Conservation (phyloP, 2,888 invertebrate species). For the Volucella zonaria region DNA sequence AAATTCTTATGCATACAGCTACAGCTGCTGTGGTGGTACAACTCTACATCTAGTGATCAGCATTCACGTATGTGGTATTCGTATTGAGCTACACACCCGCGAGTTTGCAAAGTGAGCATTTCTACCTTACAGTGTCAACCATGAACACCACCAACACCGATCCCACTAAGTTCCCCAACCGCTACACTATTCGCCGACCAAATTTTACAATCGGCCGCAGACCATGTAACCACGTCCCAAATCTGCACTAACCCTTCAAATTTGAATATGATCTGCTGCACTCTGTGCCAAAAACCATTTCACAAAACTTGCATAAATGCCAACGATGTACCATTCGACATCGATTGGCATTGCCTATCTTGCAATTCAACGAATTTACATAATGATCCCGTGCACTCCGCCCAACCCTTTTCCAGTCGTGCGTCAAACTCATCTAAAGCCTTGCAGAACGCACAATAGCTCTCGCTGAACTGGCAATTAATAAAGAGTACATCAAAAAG, state of each 20-base stretch:
- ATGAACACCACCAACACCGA: neutral
- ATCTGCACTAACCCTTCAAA: neutral
- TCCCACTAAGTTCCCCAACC: neutral
- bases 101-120: neutral
- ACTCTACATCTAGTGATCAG: too few relatives aligned
- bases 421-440: neutral
- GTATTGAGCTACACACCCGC: neutral
- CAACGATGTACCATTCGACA: neutral
- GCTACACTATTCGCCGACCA: neutral
- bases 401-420: neutral
- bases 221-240: conserved; percentile 4
- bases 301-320: neutral
- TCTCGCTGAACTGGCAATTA: neutral
- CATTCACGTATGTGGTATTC: neutral
- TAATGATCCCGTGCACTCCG: neutral
- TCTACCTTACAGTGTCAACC: conserved; percentile 4
- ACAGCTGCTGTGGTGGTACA: too few relatives aligned
- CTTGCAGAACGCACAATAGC: neutral
- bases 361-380: neutral
- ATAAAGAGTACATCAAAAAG: neutral
- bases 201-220: neutral
- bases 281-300: neutral
- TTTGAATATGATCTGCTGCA: neutral
- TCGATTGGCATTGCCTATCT: neutral
- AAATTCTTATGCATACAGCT: too few relatives aligned